Conservation (phyloP, 2,797 vertebrate species). For the Brotogeris chrysoptera region DNA sequence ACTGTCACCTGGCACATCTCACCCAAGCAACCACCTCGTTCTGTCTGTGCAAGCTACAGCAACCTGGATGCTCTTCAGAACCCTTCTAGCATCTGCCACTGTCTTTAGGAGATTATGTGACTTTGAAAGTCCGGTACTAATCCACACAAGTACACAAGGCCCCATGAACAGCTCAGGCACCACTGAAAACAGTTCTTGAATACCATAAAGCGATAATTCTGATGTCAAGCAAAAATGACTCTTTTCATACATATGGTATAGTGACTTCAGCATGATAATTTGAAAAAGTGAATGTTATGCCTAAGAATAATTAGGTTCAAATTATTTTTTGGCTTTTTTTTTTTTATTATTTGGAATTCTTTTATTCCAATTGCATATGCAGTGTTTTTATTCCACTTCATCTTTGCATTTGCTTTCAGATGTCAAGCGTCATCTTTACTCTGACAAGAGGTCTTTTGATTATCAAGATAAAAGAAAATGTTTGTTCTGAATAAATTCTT, state of each 20-base stretch:
- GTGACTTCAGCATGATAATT: neutral
- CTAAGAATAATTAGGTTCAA: neutral
- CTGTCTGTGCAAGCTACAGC: neutral
- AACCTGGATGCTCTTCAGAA: neutral
- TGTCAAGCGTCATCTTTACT: slow-evolving; percentile 48
- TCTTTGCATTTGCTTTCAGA: slow-evolving; percentile 37
- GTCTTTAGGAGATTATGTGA: neutral
- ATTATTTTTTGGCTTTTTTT: neutral
- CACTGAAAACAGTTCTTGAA: neutral
- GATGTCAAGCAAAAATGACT: neutral
- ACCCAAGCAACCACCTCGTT: neutral
- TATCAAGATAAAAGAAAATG: slow-evolving; percentile 42
- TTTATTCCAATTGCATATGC: neutral
- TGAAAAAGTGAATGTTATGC: neutral
- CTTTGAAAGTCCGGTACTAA: neutral
- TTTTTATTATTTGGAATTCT: neutral
- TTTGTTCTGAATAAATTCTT: slow-evolving; percentile 48
- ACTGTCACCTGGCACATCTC: slow-evolving; percentile 3
- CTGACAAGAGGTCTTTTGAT: slow-evolving; percentile 46
- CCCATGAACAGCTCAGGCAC: neutral
- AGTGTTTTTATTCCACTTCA: neutral
- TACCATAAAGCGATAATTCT: neutral
- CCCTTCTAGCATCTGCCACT: neutral
- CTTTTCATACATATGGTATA: neutral
- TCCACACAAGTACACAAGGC: neutral